phyloP scores from a whole-genome alignment of 2,888 invertebrate species.

The Crossocerus cetratus region DNA sequence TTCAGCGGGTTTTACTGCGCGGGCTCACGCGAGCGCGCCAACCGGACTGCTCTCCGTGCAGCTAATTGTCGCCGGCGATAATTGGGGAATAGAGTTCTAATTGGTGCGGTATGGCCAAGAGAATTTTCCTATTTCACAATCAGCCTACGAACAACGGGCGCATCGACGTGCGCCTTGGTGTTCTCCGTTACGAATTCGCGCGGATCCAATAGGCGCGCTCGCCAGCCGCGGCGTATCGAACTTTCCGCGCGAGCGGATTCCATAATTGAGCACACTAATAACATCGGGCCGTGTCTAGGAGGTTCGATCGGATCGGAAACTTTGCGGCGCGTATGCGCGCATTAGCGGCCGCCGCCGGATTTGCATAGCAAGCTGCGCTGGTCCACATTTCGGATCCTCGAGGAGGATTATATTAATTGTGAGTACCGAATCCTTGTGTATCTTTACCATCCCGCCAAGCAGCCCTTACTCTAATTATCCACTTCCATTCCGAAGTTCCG shows the following conservation, averaged over 20 bases:
- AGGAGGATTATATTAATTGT: background rate
- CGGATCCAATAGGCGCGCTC: background rate
- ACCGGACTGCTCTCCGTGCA: no score
- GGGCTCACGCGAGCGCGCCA: no score
- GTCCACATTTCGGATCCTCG: background rate
- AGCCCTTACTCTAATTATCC: background rate
- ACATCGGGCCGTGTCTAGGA: slow-evolving; percentile 5
- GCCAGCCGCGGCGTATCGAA: background rate
- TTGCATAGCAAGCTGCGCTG: background rate
- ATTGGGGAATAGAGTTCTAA: no score
- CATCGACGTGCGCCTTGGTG: no score
- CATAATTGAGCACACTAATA: slow-evolving; percentile 37
- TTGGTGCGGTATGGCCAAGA: no score
- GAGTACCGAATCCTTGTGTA: background rate
- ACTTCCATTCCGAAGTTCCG: background rate
- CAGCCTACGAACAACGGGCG: no score
- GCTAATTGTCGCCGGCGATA: no score
- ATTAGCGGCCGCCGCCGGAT: background rate
- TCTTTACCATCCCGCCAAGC: background rate
- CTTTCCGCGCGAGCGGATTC: slow-evolving; percentile 25
- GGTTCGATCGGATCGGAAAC: slow-evolving; percentile 1
- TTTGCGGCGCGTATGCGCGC: background rate
- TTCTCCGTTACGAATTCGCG: background rate
- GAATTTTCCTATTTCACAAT: no score
- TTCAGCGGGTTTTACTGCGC: no score